Base-by-base conservation (phyloP, 2,888 invertebrate species). In the Beris chalybata region DNA sequence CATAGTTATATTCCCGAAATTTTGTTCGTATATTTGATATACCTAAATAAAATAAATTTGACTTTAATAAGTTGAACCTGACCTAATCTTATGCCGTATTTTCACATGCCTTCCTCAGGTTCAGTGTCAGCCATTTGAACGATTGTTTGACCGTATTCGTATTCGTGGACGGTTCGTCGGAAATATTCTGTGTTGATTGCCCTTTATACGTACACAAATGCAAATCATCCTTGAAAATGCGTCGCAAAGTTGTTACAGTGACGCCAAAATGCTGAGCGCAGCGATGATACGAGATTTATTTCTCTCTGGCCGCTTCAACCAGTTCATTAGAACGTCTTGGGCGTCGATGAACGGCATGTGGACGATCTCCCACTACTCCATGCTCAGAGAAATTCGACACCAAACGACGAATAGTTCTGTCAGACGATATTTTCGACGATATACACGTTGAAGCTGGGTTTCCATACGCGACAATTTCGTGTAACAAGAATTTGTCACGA, bases 301-400 rank as follows among this genome's bases (percentile, higher is more conserved):
- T 70, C 68, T 66, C 53, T 70, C 68, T 66, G 64, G 59, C 47
- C 64, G 63, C 65, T 68, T 55, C 68, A 68, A 66, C 64, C 45
- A 68, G 61, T 68, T 56, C 68, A 65, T 61, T 59, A 48, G 48
- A 59, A 50, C 48, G 57, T 53, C 30, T 58, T 55, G 29, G 61
- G 63, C 63, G 50, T 65, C 52, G 63, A 69, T 68, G 56, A 65
- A 64, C 65, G 65, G 38, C 54, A 65, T 55, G 64, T 50, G 44
- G 66, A 50, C 66, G 56, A 66, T 66, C 50, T 67, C 64, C 43
- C 64, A 66, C 59, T 64, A 52, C 64, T n/a, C 66, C 66, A 32
- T 64, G 64, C 64, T 66, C 66, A 68, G 66, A 59, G 56, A 59
- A 59, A 59, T 59, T 59, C 48, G 13, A 64, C 47, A n/a, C n/a